phyloP scores from a whole-genome alignment of 2,113 vertebrate genomes.

The Tragulus kanchil region DNA sequence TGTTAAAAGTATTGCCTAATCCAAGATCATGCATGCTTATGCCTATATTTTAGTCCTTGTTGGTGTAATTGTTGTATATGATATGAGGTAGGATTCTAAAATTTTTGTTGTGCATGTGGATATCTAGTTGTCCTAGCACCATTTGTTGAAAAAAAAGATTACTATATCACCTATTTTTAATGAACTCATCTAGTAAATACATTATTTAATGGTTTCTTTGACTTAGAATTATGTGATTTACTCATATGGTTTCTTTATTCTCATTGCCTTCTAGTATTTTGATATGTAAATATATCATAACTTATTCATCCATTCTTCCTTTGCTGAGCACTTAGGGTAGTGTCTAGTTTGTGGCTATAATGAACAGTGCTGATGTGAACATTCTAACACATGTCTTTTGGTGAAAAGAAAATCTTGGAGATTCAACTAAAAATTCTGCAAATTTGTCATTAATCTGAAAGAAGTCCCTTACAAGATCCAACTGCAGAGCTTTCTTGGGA shows the following conservation, averaged over 20 bases:
- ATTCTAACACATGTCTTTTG: background rate
- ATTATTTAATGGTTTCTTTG: background rate
- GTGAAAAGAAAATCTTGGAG: background rate
- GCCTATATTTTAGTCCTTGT: background rate
- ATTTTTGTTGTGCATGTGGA: background rate
- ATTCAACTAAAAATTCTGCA: background rate
- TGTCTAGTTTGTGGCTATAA: background rate
- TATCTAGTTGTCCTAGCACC: background rate
- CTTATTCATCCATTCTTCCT: background rate
- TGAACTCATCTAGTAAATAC: background rate
- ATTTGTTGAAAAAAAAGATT: background rate
- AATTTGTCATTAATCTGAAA: constrained; percentile 9
- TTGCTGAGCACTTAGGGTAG: background rate
- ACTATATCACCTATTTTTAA: background rate
- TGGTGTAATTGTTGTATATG: background rate
- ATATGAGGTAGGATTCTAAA: background rate
- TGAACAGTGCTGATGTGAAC: background rate
- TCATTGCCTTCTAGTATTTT: background rate
- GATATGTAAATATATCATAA: background rate
- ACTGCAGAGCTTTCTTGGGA: background rate
- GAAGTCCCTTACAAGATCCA: background rate
- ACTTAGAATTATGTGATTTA: background rate
- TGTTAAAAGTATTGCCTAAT: background rate
- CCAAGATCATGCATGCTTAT: background rate
- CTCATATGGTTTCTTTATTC: background rate